phyloP scores from a whole-genome alignment of 2,888 invertebrate species.

The Epistrophe eligans region DNA sequence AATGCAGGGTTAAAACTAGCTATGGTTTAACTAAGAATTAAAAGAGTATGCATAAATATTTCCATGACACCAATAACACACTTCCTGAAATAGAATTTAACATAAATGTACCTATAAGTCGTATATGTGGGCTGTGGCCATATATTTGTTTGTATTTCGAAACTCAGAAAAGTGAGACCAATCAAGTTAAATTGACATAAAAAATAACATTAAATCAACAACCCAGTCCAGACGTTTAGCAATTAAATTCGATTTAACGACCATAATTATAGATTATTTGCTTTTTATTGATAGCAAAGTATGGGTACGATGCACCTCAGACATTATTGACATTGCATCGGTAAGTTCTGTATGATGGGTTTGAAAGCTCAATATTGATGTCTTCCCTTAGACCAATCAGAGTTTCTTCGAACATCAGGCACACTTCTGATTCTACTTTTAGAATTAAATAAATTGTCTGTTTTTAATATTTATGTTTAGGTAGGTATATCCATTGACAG shows the following conservation, averaged over 20 bases:
- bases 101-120: too few relatives aligned
- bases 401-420: neutral
- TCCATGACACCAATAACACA: too few relatives aligned
- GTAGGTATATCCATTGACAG: too few relatives aligned
- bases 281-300: slow-evolving; percentile 18
- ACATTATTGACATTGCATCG: slow-evolving; percentile 12
- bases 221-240: slow-evolving; percentile 33
- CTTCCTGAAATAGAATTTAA: too few relatives aligned
- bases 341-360: neutral
- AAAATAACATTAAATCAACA: slow-evolving; percentile 5
- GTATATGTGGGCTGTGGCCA: too few relatives aligned
- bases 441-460: neutral
- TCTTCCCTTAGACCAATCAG: neutral
- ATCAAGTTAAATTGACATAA: neutral
- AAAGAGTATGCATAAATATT: too few relatives aligned
- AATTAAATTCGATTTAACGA: slow-evolving; percentile 35
- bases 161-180: neutral
- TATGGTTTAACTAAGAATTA: too few relatives aligned
- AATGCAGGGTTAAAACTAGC: too few relatives aligned
- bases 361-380: neutral
- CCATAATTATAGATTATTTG: slow-evolving; percentile 27
- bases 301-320: slow-evolving; percentile 41
- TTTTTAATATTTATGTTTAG: neutral
- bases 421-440: slow-evolving; percentile 1
- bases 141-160: neutral